These are phyloP conservation scores for Streptopelia turtur DNA, from an alignment of 2,797 vertebrate genomes.

Conservation along the genomic window DNA sequence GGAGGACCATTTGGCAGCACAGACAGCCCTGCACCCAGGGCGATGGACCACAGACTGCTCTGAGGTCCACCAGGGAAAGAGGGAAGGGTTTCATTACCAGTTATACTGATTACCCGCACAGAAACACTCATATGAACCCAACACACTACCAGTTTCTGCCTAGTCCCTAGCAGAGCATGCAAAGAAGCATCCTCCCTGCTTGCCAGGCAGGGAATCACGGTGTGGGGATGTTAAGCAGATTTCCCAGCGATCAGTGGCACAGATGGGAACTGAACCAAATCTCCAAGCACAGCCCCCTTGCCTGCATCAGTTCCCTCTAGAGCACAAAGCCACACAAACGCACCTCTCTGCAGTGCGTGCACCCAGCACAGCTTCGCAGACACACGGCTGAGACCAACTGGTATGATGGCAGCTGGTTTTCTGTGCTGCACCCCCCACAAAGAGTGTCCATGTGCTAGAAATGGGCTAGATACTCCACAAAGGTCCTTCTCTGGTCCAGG, in stretches of 20 bases:
- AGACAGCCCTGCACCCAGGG: background rate
- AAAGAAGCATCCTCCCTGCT: background rate
- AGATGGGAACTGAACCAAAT: background rate
- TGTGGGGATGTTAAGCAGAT: background rate
- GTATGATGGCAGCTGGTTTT: background rate
- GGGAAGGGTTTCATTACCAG: background rate
- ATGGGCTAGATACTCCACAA: background rate
- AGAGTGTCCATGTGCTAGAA: fast-evolving
- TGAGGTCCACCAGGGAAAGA: background rate
- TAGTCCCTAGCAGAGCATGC: background rate
- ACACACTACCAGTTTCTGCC: background rate
- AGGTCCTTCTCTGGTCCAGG: background rate
- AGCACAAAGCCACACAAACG: background rate
- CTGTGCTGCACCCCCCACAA: background rate
- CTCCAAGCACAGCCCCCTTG: background rate
- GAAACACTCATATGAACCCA: background rate
- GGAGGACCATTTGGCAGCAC: background rate
- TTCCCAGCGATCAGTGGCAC: background rate
- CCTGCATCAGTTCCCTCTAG: background rate
- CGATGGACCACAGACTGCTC: background rate
- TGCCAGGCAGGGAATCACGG: background rate
- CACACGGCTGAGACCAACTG: no score
- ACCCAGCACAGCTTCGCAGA: background rate
- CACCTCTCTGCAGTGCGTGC: background rate
- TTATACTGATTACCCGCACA: background rate